Evolutionary conservation across 2,888 invertebrate species (phyloP), one percentile per base, ranked within the genome.

Genomic region (Macaria liturata): DNA sequence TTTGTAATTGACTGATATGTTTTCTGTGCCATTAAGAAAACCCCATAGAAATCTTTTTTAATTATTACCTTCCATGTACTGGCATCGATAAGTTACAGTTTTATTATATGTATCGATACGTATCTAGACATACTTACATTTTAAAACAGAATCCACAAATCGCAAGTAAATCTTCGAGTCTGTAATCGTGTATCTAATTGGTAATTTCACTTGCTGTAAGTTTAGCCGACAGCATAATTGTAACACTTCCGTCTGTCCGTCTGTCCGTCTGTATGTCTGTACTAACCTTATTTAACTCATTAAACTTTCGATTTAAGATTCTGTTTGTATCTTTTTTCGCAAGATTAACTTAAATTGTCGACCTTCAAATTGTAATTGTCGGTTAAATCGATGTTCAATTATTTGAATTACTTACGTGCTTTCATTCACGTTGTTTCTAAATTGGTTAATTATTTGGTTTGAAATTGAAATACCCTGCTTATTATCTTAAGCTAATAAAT

Each of bases 141-240:
- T 37, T 20, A 20, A 47, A 47, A 20, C 30, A 4, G 4, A 32
- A 32, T 39, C 30, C 30, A 9, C 39, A 5, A 39, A 31, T 48
- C 56, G 42, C 32, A 42, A 44, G 43, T 49, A 53, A 37, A 37
- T 37, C 34, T 37, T 7, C 5, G 7, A 55, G 32, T 39, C 32
- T 52, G 59, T 59, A 63, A 61, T 60, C 42, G 57, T 50, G 46
- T 56, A 64, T 69, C 72, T 74, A 75, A 75, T 76, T 77, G 70
- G 57, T 54, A 72, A 67, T 72, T 76, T 75, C 65, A 70, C 83
- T 86, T 85, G 77, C 78, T 57, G 59, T 60, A 71, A 71, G 74
- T 66, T 76, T 68, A 74, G 71, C 67, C 59, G 88, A 88, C 88
- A 87, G 80, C 64, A 80, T 88, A 87, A 88, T 88, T 88, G 81